Conservation (phyloP, 2,888 invertebrate genomes). For the Chouioia cunea region DNA sequence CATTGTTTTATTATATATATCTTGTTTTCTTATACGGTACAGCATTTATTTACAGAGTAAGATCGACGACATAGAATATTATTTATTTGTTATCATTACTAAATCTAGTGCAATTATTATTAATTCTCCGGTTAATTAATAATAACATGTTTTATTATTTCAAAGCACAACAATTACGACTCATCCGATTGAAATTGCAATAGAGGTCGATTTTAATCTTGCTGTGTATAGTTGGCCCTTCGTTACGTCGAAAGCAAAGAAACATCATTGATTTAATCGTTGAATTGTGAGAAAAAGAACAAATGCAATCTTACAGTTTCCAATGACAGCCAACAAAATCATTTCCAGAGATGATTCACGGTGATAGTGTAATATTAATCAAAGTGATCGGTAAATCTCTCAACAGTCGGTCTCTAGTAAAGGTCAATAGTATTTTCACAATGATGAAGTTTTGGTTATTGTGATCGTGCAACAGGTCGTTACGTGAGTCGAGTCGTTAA, state of each 20-base stretch:
- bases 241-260: slow-evolving; percentile 21
- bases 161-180: slow-evolving; percentile 9
- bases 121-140: slow-evolving; percentile 62
- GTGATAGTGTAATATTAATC: too few relatives aligned
- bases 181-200: slow-evolving; percentile 3
- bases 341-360: too few relatives aligned
- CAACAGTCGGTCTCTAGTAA: too few relatives aligned
- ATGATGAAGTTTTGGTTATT: too few relatives aligned
- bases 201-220: slow-evolving; percentile 7
- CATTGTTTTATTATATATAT: slow-evolving; percentile 45
- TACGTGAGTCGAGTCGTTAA: too few relatives aligned
- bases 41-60: slow-evolving; percentile 68
- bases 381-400: too few relatives aligned
- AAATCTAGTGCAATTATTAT: slow-evolving; percentile 65
- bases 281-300: too few relatives aligned
- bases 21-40: slow-evolving; percentile 61
- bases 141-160: slow-evolving; percentile 53
- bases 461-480: too few relatives aligned
- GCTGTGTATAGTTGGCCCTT: slow-evolving; percentile 22
- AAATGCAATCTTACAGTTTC: too few relatives aligned
- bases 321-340: too few relatives aligned
- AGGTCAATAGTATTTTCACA: too few relatives aligned
- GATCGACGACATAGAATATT: slow-evolving; percentile 67
- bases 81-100: slow-evolving; percentile 58
- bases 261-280: background rate